A percentile compares a stretch with the other conserved stretches of the same genome.
Evolutionary conservation across 2,113 vertebrate genomes (phyloP).

Genomic region (Cebidichthys violaceus): DNA sequence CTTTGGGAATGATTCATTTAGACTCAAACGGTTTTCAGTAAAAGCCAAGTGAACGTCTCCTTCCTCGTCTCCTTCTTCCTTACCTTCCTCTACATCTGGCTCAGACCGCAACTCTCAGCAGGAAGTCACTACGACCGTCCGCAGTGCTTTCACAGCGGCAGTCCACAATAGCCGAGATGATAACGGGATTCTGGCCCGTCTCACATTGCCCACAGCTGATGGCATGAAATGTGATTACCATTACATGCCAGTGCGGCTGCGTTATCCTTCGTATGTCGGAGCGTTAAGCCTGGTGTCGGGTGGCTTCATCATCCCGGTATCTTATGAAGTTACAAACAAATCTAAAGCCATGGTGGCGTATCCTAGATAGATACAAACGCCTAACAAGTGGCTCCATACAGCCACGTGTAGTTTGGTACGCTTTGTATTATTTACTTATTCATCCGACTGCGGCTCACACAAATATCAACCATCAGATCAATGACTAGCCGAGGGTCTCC

Average conservation of each 20-base stretch:
- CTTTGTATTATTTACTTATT: slow-evolving; percentile 15
- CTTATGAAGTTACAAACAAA: neutral
- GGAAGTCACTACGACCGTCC: slow-evolving; percentile 43
- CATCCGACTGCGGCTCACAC: neutral
- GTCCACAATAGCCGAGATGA: slow-evolving; percentile 66
- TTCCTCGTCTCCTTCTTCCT: slow-evolving; percentile 2
- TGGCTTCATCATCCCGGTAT: slow-evolving; percentile 16
- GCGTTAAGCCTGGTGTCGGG: slow-evolving; percentile 20
- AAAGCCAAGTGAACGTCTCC: slow-evolving; percentile 22
- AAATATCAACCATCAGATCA: slow-evolving; percentile 72
- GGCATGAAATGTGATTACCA: slow-evolving; percentile 62
- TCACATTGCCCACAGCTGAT: slow-evolving; percentile 65
- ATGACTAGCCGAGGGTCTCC: slow-evolving; percentile 70
- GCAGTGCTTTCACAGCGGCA: slow-evolving; percentile 58
- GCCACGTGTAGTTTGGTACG: neutral
- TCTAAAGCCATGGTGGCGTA: neutral
- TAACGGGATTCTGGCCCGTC: slow-evolving; percentile 65
- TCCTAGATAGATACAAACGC: slow-evolving; percentile 16
- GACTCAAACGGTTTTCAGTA: slow-evolving; percentile 11
- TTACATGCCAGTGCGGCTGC: slow-evolving; percentile 40
- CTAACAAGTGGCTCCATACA: slow-evolving; percentile 9
- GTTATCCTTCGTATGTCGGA: slow-evolving; percentile 43
- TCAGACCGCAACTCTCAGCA: slow-evolving; percentile 18
- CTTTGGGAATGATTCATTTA: neutral
- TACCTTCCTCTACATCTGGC: slow-evolving; percentile 23